Percentiles rank a stretch among this genome's conserved stretches.
phyloP scores from a whole-genome alignment of 2,797 vertebrate species.

The Pangasius krempfi region DNA sequence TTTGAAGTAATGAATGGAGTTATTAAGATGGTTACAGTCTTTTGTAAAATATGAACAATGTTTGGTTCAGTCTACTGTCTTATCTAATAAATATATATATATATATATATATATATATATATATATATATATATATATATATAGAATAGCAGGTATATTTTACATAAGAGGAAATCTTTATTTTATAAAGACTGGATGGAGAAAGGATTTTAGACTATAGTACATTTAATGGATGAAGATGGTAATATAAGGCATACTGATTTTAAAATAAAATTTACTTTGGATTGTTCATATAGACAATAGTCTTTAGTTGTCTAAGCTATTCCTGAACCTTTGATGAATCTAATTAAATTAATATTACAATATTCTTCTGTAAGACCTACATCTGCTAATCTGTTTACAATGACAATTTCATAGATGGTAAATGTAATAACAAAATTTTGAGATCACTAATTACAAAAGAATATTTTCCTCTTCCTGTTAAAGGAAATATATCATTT shows the following conservation, averaged over 20 bases:
- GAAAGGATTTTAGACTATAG: neutral
- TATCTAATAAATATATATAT: neutral
- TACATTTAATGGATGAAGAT: neutral
- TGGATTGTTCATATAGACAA: neutral
- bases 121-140: too few relatives aligned
- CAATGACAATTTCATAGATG: neutral
- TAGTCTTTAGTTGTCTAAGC: neutral
- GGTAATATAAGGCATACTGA: neutral
- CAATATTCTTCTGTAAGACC: neutral
- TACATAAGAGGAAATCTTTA: neutral
- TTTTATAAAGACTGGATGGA: too few relatives aligned
- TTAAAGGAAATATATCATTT: neutral
- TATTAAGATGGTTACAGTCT: neutral
- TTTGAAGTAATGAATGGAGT: neutral
- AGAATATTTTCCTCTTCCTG: neutral
- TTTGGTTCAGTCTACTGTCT: neutral
- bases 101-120: too few relatives aligned
- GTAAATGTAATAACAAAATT: neutral
- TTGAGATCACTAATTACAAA: neutral
- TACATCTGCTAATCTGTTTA: neutral
- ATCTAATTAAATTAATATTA: neutral
- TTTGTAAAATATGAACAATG: neutral
- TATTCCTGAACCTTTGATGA: neutral
- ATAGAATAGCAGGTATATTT: neutral
- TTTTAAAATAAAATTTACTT: neutral